phyloP scores from a whole-genome alignment of 1,140 invertebrate genomes.

The Lethocerus indicus region DNA sequence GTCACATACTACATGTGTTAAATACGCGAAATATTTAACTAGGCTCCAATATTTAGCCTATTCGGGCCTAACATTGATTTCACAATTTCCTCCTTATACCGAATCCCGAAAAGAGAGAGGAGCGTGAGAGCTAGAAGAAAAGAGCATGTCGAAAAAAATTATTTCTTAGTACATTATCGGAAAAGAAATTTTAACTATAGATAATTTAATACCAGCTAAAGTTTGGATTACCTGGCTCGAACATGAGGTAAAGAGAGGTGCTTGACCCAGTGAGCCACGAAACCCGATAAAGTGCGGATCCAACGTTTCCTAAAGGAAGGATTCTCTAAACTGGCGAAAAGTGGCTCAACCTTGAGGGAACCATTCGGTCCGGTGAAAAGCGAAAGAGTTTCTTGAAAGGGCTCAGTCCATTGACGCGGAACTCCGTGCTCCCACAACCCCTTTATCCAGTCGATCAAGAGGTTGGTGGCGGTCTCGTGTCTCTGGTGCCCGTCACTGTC shows the following conservation, averaged over 20 bases:
- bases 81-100: neutral
- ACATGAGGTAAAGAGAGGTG: slow-evolving; percentile 55
- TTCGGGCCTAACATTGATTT: neutral
- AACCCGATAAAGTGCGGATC: slow-evolving; percentile 54
- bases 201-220: no score
- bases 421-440: neutral
- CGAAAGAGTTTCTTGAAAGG: slow-evolving; percentile 41
- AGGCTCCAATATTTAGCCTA: no score
- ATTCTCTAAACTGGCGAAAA: slow-evolving; percentile 60
- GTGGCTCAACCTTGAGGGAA: slow-evolving; percentile 45
- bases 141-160: neutral
- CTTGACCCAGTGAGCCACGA: slow-evolving; percentile 52
- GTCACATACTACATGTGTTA: no score
- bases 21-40: no score
- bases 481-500: slow-evolving; percentile 32
- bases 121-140: slow-evolving; percentile 10
- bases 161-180: neutral
- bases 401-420: slow-evolving; percentile 42
- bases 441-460: slow-evolving; percentile 56
- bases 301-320: slow-evolving; percentile 53
- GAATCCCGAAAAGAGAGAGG: neutral
- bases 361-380: slow-evolving; percentile 37
- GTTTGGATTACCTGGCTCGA: slow-evolving; percentile 41
- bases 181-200: no score
- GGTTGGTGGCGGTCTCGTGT: slow-evolving; percentile 37